A percentile compares a stretch with the other conserved stretches of the same genome.
These are phyloP conservation scores for Brachirus orientalis DNA, from an alignment of 2,113 vertebrate genomes.

Conservation along the genomic window DNA sequence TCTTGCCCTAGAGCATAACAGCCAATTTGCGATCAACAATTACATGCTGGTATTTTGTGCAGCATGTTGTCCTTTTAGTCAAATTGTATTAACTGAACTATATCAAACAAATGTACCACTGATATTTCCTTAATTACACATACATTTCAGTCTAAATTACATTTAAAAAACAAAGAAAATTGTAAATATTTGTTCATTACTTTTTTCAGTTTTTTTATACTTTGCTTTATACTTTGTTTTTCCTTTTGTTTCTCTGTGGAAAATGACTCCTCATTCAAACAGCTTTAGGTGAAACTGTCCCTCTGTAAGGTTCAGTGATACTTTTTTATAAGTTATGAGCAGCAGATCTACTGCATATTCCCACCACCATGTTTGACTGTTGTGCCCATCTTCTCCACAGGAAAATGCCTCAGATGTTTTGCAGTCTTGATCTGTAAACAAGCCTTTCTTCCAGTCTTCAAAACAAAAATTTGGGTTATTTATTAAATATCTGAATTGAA, in stretches of 20 bases:
- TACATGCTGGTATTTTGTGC: background rate
- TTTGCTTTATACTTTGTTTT: background rate
- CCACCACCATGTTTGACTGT: background rate
- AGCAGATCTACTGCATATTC: background rate
- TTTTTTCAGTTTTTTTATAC: no score
- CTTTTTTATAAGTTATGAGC: background rate
- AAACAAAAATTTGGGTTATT: background rate
- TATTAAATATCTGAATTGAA: constrained; percentile 2
- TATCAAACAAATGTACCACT: no score
- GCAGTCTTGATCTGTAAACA: background rate
- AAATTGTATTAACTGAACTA: background rate
- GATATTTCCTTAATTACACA: no score
- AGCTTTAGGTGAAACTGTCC: background rate
- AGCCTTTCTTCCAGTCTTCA: background rate
- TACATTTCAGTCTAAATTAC: background rate
- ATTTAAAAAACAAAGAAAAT: background rate
- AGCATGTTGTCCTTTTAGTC: background rate
- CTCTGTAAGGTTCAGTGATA: background rate
- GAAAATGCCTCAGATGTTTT: background rate
- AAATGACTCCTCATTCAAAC: background rate
- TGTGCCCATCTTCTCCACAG: background rate
- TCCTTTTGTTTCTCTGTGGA: background rate
- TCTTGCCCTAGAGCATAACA: background rate
- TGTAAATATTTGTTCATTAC: no score
- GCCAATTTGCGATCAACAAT: background rate